Percentiles rank a stretch among this genome's conserved stretches.
These are phyloP conservation scores for Cirrhinus molitorella DNA, from an alignment of 2,797 vertebrate species.

Conservation along the genomic window DNA sequence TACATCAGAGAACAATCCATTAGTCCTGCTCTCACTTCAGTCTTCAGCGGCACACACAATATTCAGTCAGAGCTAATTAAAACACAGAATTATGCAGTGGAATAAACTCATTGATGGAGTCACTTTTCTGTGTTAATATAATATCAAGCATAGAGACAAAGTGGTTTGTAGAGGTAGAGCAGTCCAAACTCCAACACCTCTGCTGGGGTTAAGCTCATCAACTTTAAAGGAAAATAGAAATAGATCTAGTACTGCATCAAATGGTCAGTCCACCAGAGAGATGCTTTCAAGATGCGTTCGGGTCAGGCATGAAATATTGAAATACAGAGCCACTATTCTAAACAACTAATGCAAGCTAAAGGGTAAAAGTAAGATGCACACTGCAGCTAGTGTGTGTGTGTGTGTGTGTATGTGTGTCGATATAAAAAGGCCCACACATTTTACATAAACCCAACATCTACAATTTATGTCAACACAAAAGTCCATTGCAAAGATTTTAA, in stretches of 20 bases:
- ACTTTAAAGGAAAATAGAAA: neutral
- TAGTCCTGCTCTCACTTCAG: neutral
- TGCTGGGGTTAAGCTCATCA: neutral
- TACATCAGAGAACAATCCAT: neutral
- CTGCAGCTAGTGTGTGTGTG: neutral
- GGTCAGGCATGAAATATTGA: neutral
- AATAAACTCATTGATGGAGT: neutral
- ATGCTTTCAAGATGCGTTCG: neutral
- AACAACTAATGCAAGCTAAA: neutral
- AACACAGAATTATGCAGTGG: neutral
- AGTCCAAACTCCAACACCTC: neutral
- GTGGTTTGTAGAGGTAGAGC: neutral
- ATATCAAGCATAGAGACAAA: neutral
- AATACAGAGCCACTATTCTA: neutral
- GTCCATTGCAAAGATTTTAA: neutral
- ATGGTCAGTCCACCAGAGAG: neutral
- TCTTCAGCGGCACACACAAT: neutral
- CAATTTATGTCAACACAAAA: neutral
- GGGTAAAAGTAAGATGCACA: neutral
- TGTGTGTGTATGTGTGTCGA: no score
- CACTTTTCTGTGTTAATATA: neutral
- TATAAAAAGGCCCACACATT: neutral
- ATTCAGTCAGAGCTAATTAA: neutral
- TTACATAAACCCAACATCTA: neutral
- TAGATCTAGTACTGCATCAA: neutral